A percentile compares a stretch with the other conserved stretches of the same genome.
phyloP scores from a whole-genome alignment of 2,888 invertebrate genomes.

The Spilarctia lutea region DNA sequence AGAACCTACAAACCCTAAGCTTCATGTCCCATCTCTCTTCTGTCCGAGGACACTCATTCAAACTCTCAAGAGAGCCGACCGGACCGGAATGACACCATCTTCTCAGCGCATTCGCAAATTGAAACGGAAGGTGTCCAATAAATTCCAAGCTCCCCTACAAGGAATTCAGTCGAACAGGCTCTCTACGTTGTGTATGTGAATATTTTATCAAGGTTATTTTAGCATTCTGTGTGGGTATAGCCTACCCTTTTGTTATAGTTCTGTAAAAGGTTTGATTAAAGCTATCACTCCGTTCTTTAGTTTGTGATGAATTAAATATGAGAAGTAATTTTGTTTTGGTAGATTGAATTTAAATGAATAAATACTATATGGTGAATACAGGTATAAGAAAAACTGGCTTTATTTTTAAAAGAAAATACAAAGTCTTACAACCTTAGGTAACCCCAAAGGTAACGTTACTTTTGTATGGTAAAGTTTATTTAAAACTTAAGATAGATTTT shows the following conservation, averaged over 20 bases:
- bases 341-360: not conserved
- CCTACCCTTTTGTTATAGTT: slow-evolving; percentile 42
- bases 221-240: slow-evolving; percentile 48
- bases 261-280: slow-evolving; percentile 42
- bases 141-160: slow-evolving; percentile 70
- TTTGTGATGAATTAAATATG: slow-evolving; percentile 13
- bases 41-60: slow-evolving; percentile 31
- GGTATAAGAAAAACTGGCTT: not conserved
- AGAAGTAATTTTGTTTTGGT: not conserved
- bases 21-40: slow-evolving; percentile 20
- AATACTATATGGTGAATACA: not conserved
- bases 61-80: slow-evolving; percentile 42
- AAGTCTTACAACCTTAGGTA: too few species aligned
- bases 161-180: slow-evolving; percentile 69
- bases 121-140: slow-evolving; percentile 82
- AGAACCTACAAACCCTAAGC: slow-evolving; percentile 12
- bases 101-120: slow-evolving; percentile 72
- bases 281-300: slow-evolving; percentile 25
- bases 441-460: too few species aligned
- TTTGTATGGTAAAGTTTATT: too few species aligned
- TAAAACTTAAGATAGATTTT: too few species aligned
- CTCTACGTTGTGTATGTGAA: slow-evolving; percentile 69
- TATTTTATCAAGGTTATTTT: slow-evolving; percentile 68
- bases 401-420: not conserved
- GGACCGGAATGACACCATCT: slow-evolving; percentile 63